Conservation (phyloP, 2,797 vertebrate genomes). For the Rhinoraja longicauda region DNA sequence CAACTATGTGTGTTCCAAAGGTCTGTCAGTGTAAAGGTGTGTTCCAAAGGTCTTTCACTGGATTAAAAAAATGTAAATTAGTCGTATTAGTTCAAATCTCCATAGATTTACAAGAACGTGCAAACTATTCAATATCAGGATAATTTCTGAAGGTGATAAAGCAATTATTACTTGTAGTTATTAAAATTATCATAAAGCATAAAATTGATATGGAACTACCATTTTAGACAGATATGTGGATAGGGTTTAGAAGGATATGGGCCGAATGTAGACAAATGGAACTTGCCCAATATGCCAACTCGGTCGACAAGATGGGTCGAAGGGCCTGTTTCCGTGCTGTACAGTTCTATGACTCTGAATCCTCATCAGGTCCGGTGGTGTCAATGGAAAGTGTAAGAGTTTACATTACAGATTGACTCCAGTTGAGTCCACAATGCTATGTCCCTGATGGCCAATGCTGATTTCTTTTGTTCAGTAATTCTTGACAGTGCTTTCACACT, state of each 20-base stretch:
- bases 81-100: not conserved
- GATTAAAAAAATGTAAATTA: not conserved
- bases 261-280: no score
- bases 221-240: no score
- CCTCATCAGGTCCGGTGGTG: not conserved
- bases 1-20: not conserved
- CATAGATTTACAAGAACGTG: not conserved
- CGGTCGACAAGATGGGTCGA: no score
- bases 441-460: not conserved
- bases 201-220: no score
- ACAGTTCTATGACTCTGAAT: no score
- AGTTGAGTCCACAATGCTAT: not conserved
- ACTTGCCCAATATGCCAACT: no score
- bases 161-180: no score
- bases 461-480: not conserved
- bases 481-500: not conserved
- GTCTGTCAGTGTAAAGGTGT: not conserved
- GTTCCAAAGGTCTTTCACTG: not conserved
- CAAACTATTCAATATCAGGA: not conserved
- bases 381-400: not conserved
- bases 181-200: no score
- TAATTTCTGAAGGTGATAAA: not conserved
- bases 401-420: not conserved
- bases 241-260: no score
- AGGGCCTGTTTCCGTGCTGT: no score